These are phyloP conservation scores for Osedax frankpressi DNA, from an alignment of 2,888 invertebrate genomes.

Conservation along the genomic window DNA sequence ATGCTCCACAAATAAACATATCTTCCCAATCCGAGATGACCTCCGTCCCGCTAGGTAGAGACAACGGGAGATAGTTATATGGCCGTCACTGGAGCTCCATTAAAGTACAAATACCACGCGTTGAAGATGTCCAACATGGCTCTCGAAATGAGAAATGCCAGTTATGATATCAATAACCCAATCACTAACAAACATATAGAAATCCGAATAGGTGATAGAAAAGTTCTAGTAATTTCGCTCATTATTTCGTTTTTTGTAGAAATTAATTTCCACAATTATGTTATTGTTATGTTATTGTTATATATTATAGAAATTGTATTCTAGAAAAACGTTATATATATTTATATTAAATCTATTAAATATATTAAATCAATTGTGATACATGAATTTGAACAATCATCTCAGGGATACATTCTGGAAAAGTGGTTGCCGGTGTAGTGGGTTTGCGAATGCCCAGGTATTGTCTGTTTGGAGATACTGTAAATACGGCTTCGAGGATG, in stretches of 20 bases:
- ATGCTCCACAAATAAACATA: background rate
- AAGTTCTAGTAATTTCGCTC: background rate
- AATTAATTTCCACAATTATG: background rate
- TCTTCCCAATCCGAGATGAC: background rate
- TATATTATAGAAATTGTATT: background rate
- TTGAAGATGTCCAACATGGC: conserved; percentile 19
- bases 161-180: conserved; percentile 18
- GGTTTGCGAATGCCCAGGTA: conserved; percentile 19
- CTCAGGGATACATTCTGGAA: conserved; percentile 19
- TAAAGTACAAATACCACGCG: conserved; percentile 15
- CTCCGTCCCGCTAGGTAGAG: conserved; percentile 16
- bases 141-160: conserved; percentile 17
- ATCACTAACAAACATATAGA: conserved; percentile 17
- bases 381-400: background rate
- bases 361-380: background rate
- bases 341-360: background rate
- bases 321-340: background rate
- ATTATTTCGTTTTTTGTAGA: background rate
- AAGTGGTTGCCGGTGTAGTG: conserved; percentile 20
- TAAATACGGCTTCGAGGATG: conserved; percentile 16
- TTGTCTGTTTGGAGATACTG: conserved; percentile 16
- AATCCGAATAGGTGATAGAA: conserved; percentile 16
- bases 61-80: conserved; percentile 22
- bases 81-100: conserved; percentile 22
- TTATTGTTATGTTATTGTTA: background rate